Evolutionary conservation across 2,113 vertebrate genomes (phyloP).

Genomic region (Grantiella picta): DNA sequence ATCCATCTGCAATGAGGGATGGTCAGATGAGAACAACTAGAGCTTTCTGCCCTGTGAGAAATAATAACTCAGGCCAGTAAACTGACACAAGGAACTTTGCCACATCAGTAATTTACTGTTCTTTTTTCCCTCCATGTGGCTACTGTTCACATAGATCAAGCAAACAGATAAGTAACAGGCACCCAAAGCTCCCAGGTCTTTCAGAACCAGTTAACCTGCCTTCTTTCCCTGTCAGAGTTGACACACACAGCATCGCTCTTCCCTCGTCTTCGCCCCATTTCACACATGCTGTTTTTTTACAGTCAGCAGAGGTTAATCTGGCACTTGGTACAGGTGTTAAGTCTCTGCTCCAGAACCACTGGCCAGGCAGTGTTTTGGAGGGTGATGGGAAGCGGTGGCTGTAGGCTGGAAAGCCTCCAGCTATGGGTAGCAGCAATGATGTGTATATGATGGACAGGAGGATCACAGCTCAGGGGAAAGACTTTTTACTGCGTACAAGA

Average conservation of each 20-base stretch:
- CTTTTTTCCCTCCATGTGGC: background rate
- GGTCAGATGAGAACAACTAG: background rate
- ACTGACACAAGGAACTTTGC: background rate
- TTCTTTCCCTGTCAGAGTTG: background rate
- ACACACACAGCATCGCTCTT: background rate
- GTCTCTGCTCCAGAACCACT: background rate
- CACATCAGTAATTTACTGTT: background rate
- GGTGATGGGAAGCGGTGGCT: background rate
- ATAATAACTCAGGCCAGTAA: background rate
- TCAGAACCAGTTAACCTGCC: background rate
- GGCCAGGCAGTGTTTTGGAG: background rate
- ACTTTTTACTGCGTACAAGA: background rate
- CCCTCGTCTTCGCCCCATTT: background rate
- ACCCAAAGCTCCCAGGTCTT: background rate
- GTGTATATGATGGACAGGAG: background rate
- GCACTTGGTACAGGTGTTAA: background rate
- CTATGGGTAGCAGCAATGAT: background rate
- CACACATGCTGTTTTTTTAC: background rate
- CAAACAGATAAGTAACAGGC: background rate
- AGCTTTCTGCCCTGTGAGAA: background rate
- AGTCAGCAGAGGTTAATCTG: background rate
- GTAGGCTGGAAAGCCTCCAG: background rate
- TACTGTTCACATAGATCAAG: background rate
- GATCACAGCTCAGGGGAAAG: background rate
- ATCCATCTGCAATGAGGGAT: background rate